phyloP scores from a whole-genome alignment of 2,113 vertebrate species.

The Catagonus wagneri region DNA sequence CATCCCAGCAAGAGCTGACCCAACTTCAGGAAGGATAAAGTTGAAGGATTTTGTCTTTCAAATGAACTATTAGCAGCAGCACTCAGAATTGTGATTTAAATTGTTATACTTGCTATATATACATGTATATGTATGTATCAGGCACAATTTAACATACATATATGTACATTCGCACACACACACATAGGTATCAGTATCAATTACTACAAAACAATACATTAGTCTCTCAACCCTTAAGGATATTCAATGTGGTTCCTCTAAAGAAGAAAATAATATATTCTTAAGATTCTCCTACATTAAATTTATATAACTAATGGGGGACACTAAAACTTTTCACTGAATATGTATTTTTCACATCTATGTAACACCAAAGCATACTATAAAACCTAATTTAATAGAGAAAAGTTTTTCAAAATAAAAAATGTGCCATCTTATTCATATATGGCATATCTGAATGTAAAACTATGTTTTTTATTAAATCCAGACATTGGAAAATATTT shows the following conservation, averaged over 20 bases:
- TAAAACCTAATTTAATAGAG: neutral
- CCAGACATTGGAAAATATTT: neutral
- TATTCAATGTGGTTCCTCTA: neutral
- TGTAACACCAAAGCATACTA: neutral
- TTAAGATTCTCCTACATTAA: neutral
- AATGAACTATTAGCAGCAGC: neutral
- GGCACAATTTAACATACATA: neutral
- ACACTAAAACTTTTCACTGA: neutral
- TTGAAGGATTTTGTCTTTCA: neutral
- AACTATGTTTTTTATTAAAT: neutral
- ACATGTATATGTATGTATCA: neutral
- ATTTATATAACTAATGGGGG: neutral
- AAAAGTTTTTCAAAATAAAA: neutral
- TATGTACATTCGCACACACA: no score
- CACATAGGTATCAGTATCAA: neutral
- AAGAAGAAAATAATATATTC: neutral
- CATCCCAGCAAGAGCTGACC: neutral
- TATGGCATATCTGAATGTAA: neutral
- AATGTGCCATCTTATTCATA: neutral
- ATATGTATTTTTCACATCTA: neutral
- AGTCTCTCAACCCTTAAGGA: neutral
- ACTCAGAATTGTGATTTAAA: neutral
- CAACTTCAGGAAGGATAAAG: neutral
- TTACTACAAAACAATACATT: neutral
- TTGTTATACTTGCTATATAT: neutral